Evolutionary conservation across 2,797 vertebrate genomes (phyloP), one percentile per base, ranked within the genome.

Genomic region (Hippoglossus hippoglossus): DNA sequence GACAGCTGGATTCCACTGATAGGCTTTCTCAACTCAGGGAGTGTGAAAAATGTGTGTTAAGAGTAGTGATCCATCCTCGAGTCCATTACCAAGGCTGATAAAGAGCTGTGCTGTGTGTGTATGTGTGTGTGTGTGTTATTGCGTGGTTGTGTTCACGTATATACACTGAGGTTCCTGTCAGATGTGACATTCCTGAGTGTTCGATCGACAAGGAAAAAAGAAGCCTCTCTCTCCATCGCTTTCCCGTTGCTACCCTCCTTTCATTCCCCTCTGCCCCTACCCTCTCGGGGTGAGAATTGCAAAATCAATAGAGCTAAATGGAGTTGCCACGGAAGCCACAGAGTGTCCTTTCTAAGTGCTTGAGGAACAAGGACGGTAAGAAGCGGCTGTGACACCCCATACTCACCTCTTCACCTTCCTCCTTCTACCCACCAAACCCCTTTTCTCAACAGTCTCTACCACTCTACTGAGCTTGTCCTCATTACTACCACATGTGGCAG

Each of bases 241-340:
- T 53, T 72, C 75, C 75, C 73, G 71, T 71, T 80, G 81, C 78
- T 83, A 86, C 64, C 75, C 77, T 82, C 74, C 88, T 81, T 82
- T 89, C 84, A 89, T 78, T 75, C 73, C 47, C n/a, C 47, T 67
- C 68, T 62, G 51, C 56, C 66, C 60, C 67, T 61, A 75, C 85
- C 75, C 82, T 79, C 85, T 64, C 21, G 49, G 82, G 84, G 68
- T 72, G 82, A 90, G 91, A 91, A 93, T 91, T 93, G 90, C 68
- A 90, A 94, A 94, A 95, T 95, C 92, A 93, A 95, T 94, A 92
- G 56, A 79, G 86, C 90, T 93, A 94, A 94, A 94, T 94, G 92
- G 91, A 93, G 91, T 90, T 92, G 89, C 89, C 60, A 82, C 77
- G 75, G 90, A 92, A 93, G 91, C 89, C 92, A 93, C 81, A 74